These are phyloP conservation scores for Ariopsis seemanni DNA, from an alignment of 2,113 vertebrate genomes.

Conservation along the genomic window DNA sequence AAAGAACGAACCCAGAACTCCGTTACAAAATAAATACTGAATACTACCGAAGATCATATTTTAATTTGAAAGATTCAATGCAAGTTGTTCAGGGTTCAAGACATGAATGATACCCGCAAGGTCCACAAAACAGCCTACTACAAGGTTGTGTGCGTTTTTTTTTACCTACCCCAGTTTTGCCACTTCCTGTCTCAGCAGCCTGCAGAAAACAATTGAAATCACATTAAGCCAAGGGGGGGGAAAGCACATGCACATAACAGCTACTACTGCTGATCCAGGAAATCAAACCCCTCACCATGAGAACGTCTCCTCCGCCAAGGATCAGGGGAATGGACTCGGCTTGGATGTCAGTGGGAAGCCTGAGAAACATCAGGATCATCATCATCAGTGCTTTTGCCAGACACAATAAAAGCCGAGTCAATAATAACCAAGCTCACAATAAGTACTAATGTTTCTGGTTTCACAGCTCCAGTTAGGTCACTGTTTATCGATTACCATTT, in stretches of 20 bases:
- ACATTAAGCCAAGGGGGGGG: background rate
- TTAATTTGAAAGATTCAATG: too few relatives aligned
- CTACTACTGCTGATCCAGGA: background rate
- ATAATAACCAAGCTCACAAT: background rate
- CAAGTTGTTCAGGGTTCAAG: too few relatives aligned
- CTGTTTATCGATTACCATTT: background rate
- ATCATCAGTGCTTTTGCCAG: background rate
- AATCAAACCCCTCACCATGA: slow-evolving; percentile 80
- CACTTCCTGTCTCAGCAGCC: slow-evolving; percentile 98
- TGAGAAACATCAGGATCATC: slow-evolving; percentile 58
- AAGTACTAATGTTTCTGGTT: background rate
- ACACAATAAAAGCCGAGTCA: background rate
- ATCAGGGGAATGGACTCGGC: slow-evolving; percentile 95
- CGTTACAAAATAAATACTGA: too few relatives aligned
- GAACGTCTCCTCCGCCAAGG: slow-evolving; percentile 94
- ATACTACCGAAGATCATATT: too few relatives aligned
- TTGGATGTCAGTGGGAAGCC: slow-evolving; percentile 97
- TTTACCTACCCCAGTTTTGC: slow-evolving; percentile 95
- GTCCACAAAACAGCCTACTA: background rate
- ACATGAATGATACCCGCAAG: background rate
- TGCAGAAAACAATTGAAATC: slow-evolving; percentile 56
- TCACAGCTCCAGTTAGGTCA: background rate
- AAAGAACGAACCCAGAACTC: too few relatives aligned
- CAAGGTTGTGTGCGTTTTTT: background rate
- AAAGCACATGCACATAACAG: background rate